Base-by-base conservation (phyloP, 2,797 vertebrate genomes). In the Typhlichthys subterraneus region DNA sequence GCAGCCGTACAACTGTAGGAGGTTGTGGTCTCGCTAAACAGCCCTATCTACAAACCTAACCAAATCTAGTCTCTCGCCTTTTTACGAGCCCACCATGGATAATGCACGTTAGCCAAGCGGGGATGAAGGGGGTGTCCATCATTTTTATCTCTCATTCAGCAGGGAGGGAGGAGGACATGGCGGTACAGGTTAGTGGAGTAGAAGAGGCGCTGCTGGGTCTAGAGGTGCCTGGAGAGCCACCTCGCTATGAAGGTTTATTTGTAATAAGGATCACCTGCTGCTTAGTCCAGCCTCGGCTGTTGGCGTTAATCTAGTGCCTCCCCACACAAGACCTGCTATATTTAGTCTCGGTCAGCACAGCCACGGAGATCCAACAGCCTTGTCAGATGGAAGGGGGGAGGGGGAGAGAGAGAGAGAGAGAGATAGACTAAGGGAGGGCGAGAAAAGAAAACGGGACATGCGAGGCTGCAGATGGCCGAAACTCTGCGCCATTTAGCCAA, bases 141-240 rank as follows among this genome's bases (percentile, higher is more conserved):
- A 80, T 91, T 93, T 91, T 88, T 93, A 90, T 91, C 83, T 87
- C 88, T 87, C 81, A 78, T 80, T 80, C 78, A 77, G 71, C 42
- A 47, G 45, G n/a, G 15, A 47, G 45, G n/a, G 15, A 19, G 19
- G 45, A 11, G 12, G 51, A 23, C 1, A 10, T 17, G 11, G 19
- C 19, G 19, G 19, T 2, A 38, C 15, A 5, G 67, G 60, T 48
- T 15, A 65, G 45, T 29, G 38, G 50, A 50, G 48, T 50, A 45
- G 47, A 17, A 52, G 67, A 38, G 54, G 68, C n/a, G 42, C 61
- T 54, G 68, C 42, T 58, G 12, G 49, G 53, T 73, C 71, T 52
- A 15, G 57, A 58, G 60, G 67, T 58, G 17, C 55, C 65, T 42
- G 0, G 31, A 64, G 67, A 63, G 66, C 65, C 63, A 52, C 60